phyloP scores from a whole-genome alignment of 2,113 vertebrate species.

The Burhinus oedicnemus region DNA sequence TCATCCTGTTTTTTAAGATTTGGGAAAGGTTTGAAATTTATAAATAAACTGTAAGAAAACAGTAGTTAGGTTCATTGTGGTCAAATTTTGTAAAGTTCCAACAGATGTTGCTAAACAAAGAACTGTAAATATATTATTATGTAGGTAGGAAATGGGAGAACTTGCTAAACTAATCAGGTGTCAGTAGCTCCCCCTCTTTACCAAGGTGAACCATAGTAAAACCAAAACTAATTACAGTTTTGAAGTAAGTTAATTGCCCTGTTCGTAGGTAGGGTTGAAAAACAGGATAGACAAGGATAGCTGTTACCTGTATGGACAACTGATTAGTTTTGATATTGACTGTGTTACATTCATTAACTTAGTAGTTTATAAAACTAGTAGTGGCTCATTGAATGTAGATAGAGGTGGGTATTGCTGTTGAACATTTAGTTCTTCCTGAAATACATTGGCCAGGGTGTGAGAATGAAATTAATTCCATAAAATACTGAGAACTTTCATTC shows the following conservation, averaged over 20 bases:
- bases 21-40: background rate
- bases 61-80: background rate
- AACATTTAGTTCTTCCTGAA: background rate
- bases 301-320: background rate
- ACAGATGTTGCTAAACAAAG: background rate
- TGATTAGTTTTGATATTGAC: background rate
- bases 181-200: background rate
- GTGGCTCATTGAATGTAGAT: background rate
- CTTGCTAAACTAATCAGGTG: background rate
- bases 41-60: background rate
- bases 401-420: background rate
- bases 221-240: background rate
- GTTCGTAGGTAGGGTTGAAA: background rate
- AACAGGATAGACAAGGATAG: background rate
- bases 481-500: background rate
- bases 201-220: background rate
- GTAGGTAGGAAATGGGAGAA: background rate
- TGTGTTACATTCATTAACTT: background rate
- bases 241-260: background rate
- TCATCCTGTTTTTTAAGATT: background rate
- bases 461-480: background rate
- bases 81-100: background rate
- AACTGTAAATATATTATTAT: background rate
- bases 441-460: fast-evolving
- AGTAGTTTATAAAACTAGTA: background rate